Percentiles rank a stretch among this genome's conserved stretches.
Conservation (phyloP, 2,797 vertebrate genomes). For the Falco peregrinus region DNA sequence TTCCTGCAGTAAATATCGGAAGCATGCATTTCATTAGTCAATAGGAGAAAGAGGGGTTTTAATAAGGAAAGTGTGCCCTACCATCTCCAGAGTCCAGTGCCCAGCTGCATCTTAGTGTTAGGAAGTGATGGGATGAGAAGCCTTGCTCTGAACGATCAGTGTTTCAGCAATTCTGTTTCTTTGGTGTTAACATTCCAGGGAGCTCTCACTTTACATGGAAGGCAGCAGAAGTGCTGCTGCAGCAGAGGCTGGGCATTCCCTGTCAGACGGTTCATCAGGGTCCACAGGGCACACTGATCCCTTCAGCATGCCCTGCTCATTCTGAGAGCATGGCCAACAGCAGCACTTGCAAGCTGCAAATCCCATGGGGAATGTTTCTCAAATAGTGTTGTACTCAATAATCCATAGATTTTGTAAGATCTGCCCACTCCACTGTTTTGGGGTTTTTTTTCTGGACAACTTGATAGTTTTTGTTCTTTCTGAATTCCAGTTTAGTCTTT, state of each 20-base stretch:
- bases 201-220: slow-evolving; percentile 18
- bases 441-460: not conserved
- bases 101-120: not conserved
- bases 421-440: not conserved
- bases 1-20: not conserved
- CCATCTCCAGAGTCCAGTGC: not conserved
- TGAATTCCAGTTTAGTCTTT: not conserved
- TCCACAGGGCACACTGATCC: not conserved
- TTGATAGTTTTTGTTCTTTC: not conserved
- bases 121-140: not conserved
- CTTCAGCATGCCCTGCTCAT: not conserved
- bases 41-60: not conserved
- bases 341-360: not conserved
- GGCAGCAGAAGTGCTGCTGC: slow-evolving; percentile 21
- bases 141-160: not conserved
- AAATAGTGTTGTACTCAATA: not conserved
- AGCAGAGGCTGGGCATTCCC: not conserved
- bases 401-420: not conserved
- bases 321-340: not conserved
- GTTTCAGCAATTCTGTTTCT: slow-evolving; percentile 47
- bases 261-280: not conserved
- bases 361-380: not conserved
- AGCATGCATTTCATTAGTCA: not conserved
- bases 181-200: not conserved
- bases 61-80: not conserved